Conservation (phyloP, 2,888 invertebrate species). For the Beris morrisii region DNA sequence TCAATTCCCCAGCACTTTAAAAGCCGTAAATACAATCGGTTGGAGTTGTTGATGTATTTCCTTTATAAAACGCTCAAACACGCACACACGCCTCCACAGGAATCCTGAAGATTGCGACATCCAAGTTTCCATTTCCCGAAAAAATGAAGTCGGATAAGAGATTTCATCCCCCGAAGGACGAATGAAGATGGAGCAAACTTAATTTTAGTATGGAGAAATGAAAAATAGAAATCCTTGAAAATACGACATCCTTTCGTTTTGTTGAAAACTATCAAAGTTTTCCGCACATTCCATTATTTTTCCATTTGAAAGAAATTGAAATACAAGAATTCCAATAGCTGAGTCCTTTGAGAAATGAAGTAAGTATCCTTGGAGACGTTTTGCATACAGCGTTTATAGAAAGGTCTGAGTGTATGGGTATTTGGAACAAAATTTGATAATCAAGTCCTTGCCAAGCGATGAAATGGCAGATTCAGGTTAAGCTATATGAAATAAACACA, state of each 20-base stretch:
- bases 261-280: background rate
- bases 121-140: background rate
- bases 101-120: too few species aligned
- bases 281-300: background rate
- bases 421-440: too few species aligned
- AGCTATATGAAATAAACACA: too few species aligned
- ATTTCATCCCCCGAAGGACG: background rate
- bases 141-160: background rate
- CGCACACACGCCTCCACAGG: too few species aligned
- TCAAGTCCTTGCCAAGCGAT: too few species aligned
- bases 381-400: too few species aligned
- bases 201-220: constrained; percentile 3
- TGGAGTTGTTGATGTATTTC: background rate
- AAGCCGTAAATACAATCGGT: constrained; percentile 11
- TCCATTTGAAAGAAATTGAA: constrained; percentile 11
- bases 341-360: too few species aligned
- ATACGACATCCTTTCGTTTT: background rate
- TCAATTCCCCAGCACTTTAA: constrained; percentile 9
- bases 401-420: too few species aligned
- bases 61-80: background rate
- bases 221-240: background rate
- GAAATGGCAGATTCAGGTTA: too few species aligned
- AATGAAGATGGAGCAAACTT: background rate
- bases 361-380: too few species aligned
- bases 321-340: background rate